These are phyloP conservation scores for Mareca strepera DNA, from an alignment of 2,797 vertebrate genomes.

Conservation along the genomic window DNA sequence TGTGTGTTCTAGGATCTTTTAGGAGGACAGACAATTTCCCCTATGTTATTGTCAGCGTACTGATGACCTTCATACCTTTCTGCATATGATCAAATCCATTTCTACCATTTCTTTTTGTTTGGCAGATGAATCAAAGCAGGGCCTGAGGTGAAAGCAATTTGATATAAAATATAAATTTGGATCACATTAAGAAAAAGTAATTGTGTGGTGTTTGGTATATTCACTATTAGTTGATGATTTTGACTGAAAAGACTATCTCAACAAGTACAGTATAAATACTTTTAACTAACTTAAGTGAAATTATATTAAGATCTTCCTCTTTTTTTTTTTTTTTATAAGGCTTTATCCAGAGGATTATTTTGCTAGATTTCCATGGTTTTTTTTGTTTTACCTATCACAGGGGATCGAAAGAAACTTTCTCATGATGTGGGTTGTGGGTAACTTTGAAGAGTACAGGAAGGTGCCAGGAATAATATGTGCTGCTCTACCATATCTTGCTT, in stretches of 20 bases:
- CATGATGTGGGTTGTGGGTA: accelerated
- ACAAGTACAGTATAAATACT: background rate
- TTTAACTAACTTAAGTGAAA: background rate
- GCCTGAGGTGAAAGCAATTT: background rate
- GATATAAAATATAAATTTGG: background rate
- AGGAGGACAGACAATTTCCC: background rate
- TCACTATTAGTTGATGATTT: background rate
- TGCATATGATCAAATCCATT: background rate
- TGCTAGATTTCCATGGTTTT: background rate
- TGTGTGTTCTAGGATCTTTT: background rate
- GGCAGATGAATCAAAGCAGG: background rate
- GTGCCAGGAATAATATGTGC: background rate
- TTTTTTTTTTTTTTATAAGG: background rate
- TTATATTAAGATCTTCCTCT: background rate
- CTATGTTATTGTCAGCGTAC: accelerated
- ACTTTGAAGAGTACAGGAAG: background rate
- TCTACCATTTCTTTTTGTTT: background rate
- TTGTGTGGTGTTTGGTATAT: background rate
- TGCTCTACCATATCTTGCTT: background rate
- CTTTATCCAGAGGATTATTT: background rate
- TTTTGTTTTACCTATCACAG: background rate
- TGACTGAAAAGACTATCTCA: background rate
- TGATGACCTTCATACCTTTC: background rate
- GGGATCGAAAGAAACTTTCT: background rate
- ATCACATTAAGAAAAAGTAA: too few species aligned